phyloP scores from a whole-genome alignment of 2,797 vertebrate genomes.

The Microchirus variegatus region DNA sequence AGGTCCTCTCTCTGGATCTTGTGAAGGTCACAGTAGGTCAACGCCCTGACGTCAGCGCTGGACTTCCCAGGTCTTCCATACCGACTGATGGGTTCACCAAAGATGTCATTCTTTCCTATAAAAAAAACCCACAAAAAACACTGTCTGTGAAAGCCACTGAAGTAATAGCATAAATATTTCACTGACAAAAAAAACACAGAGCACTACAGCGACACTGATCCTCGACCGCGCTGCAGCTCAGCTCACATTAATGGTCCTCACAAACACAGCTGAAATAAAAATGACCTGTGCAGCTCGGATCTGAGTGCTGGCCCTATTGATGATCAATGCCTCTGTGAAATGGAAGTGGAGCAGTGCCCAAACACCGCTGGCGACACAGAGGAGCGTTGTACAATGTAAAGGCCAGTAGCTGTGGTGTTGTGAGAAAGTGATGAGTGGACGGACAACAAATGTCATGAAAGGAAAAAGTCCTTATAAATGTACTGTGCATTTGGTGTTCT shows the following conservation, averaged over 20 bases:
- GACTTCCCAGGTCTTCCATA: conserved; percentile 92
- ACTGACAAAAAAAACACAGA: conserved; percentile 6
- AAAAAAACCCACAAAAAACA: conserved; percentile 5
- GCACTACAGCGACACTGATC: neutral
- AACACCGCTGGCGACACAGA: conserved; percentile 70
- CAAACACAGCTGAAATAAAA: conserved; percentile 29
- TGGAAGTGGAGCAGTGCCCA: conserved; percentile 75
- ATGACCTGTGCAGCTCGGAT: conserved; percentile 48
- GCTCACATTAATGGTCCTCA: conserved; percentile 18
- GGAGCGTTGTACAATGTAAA: conserved; percentile 10
- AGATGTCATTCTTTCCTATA: conserved; percentile 96
- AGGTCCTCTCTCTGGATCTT: conserved; percentile 95
- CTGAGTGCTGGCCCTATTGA: conserved; percentile 52
- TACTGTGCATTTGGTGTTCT: too few relatives aligned
- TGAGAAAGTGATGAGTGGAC: neutral
- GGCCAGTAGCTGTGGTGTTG: neutral
- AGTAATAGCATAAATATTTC: conserved; percentile 5
- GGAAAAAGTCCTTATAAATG: neutral
- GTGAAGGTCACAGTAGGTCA: conserved; percentile 98
- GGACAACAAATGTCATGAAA: neutral
- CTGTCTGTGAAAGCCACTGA: neutral
- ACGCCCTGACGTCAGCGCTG: conserved; percentile 90
- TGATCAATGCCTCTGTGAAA: conserved; percentile 72
- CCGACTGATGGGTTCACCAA: conserved; percentile 93
- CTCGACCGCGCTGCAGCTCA: conserved; percentile 5